Conservation (phyloP, 2,888 invertebrate genomes). For the Yponomeuta plumbellus region DNA sequence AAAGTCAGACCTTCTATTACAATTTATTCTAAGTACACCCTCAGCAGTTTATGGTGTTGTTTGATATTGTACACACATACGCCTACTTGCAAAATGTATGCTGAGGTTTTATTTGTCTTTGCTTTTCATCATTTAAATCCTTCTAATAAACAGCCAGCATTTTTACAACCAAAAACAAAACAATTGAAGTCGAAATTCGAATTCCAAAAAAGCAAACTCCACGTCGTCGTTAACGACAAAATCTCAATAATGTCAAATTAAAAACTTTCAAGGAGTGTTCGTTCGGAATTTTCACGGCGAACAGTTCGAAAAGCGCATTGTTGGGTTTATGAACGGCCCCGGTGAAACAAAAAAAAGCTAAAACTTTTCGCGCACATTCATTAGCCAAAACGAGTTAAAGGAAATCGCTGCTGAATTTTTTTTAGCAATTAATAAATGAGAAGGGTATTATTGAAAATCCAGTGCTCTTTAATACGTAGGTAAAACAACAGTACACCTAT, state of each 20-base stretch:
- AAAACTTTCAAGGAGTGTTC: constrained; percentile 19
- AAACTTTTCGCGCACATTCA: constrained; percentile 11
- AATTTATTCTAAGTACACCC: constrained; percentile 14
- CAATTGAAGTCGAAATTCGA: not conserved
- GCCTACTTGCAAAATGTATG: not conserved
- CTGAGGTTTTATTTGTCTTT: not conserved
- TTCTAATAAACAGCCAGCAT: not conserved
- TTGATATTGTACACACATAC: constrained; percentile 17
- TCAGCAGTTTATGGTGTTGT: constrained; percentile 56
- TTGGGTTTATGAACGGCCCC: constrained; percentile 46
- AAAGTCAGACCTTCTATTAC: too few relatives aligned
- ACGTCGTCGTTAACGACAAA: constrained; percentile 7
- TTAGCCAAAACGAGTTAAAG: constrained; percentile 2
- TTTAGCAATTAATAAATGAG: not conserved
- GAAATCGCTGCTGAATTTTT: not conserved
- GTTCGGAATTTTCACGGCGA: constrained; percentile 54
- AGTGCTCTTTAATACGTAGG: too few relatives aligned
- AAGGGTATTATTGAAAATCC: too few relatives aligned
- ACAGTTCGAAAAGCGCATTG: constrained; percentile 57
- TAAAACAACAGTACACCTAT: not conserved
- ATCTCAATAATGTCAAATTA: constrained; percentile 10
- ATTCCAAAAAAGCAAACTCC: not conserved
- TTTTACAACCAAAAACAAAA: not conserved
- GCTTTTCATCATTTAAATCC: not conserved
- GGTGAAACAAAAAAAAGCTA: not conserved